Conservation (phyloP, 1,140 invertebrate species). For the Sitobion miscanthi region DNA sequence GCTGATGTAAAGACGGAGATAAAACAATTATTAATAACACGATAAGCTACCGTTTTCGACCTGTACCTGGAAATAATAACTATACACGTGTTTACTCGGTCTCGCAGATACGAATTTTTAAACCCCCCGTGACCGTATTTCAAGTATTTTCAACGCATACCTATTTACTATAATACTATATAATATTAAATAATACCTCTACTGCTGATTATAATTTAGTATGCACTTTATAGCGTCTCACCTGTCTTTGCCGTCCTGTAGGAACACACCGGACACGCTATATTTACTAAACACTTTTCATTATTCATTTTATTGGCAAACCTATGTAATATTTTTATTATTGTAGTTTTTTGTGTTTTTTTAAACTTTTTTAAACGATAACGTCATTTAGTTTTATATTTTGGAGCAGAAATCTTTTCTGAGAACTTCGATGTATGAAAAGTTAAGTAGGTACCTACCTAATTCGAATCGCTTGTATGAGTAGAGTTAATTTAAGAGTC, state of each 20-base stretch:
- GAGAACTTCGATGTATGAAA: not conserved
- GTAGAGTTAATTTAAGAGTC: too few relatives aligned
- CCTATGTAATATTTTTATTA: too few relatives aligned
- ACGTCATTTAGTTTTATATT: not conserved
- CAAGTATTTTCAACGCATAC: not conserved
- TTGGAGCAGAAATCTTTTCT: not conserved
- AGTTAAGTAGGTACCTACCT: not conserved
- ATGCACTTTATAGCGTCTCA: too few relatives aligned
- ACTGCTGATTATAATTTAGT: not conserved
- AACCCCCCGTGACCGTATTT: not conserved
- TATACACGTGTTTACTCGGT: constrained; percentile 37
- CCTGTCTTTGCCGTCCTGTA: too few relatives aligned
- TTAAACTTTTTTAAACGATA: too few relatives aligned
- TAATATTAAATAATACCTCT: not conserved
- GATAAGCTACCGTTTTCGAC: constrained; percentile 48
- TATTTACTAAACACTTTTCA: too few relatives aligned
- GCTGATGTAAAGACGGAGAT: not conserved
- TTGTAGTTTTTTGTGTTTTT: too few relatives aligned
- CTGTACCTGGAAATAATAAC: constrained; percentile 14
- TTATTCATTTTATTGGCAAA: too few relatives aligned
- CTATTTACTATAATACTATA: not conserved
- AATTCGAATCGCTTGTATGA: not conserved
- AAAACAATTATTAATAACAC: constrained; percentile 48
- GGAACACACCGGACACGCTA: too few relatives aligned
- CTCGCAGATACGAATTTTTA: not conserved